Evolutionary conservation across 1,140 invertebrate species (phyloP), one percentile per base, ranked within the genome.

Genomic region (Bombus breviceps): DNA sequence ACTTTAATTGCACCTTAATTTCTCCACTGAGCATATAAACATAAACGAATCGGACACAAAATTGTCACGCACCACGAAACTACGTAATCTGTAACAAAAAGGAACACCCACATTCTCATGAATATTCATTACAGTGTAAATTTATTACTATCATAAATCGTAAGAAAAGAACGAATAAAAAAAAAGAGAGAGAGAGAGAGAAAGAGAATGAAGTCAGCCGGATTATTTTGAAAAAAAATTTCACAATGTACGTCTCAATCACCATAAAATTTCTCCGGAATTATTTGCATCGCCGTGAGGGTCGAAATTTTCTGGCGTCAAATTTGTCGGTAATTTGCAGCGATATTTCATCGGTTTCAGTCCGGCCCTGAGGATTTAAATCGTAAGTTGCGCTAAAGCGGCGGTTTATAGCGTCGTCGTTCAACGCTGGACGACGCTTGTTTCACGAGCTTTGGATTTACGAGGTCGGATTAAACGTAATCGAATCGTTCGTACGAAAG

Each of bases 251-350:
- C 62, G 53, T 41, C 47, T 74, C 25, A 59, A 41, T 64, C 28
- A 32, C 18, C 28, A 28, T 78, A 28, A 64, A 78, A 64, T 64
- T 78, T 66, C 28, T 41, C 28, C 9, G 6, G 32, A 59, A 64
- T 75, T 39, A 53, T 83, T 69, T 34, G 37, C 34, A 57, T 69
- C 18, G 43, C 28, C 32, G n/a, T 4, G 74, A 22, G 34, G 13
- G 10, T 34, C 32, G n/a, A 71, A 57, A 37, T 53, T 62, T 80
- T 39, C 59, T 22, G 32, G 47, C 66, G 57, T 72, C 68, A 69
- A 86, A 74, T 86, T 86, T 81, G 47, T 72, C 59, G 62, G 59
- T 81, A 85, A 85, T 85, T 85, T 85, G 78, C 57, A 22, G 59
- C 59, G 71, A 86, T 86, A 81, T 81, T 81, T 86, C 84, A 86